Conservation (phyloP, 2,113 vertebrate species). For the Uria aalge region DNA sequence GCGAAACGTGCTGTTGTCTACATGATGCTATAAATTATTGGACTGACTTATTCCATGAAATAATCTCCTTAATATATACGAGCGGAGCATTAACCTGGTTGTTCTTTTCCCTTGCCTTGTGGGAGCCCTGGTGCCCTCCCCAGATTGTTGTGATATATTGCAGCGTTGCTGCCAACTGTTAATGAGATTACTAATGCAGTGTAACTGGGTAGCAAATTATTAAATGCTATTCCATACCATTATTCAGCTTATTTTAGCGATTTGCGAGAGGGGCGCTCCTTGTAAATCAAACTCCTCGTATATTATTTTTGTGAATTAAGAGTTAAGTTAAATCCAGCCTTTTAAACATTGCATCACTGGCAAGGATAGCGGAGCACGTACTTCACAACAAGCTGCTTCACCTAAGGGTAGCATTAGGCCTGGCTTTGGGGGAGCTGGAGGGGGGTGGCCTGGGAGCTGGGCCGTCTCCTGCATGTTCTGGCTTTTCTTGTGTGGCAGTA, state of each 20-base stretch:
- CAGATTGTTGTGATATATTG: background rate
- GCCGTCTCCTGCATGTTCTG: rapidly evolving
- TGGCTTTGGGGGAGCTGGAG: background rate
- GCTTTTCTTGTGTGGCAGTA: background rate
- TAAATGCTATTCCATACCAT: background rate
- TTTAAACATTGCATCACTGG: background rate
- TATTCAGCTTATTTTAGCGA: background rate
- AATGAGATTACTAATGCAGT: background rate
- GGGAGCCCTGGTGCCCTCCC: background rate
- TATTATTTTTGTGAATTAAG: background rate
- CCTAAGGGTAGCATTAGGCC: rapidly evolving
- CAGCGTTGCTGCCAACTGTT: background rate
- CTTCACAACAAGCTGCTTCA: background rate
- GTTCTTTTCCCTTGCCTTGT: background rate
- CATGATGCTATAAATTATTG: background rate
- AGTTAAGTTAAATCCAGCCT: background rate
- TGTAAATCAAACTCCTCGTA: background rate
- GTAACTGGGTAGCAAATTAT: background rate
- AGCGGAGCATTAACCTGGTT: background rate
- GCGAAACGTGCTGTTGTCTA: background rate
- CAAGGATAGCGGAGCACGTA: no score
- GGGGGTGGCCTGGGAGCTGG: no score
- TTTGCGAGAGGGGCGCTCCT: background rate
- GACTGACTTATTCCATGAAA: background rate
- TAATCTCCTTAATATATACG: background rate